Percentiles rank a stretch among this genome's conserved stretches.
Conservation (phyloP, 2,113 vertebrate species). For the Cyprinodon brontotheroides region DNA sequence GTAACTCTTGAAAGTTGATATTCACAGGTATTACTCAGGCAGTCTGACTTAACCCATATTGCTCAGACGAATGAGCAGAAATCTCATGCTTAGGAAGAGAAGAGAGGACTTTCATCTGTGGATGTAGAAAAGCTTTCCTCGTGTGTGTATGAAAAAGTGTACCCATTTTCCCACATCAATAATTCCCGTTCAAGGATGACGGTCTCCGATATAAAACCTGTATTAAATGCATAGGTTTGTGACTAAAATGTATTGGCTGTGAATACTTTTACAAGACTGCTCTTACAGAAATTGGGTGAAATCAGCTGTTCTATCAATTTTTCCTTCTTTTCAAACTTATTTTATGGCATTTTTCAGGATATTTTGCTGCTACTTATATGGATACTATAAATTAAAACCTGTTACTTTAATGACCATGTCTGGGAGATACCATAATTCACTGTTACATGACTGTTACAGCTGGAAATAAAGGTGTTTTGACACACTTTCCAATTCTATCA, state of each 20-base stretch:
- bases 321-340: neutral
- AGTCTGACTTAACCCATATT: neutral
- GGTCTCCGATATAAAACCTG: no score
- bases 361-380: no score
- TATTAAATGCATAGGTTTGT: no score
- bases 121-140: no score
- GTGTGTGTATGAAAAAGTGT: neutral
- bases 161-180: neutral
- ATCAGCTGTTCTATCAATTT: neutral
- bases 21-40: neutral
- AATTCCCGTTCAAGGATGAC: neutral
- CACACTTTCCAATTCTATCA: neutral
- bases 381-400: neutral
- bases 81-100: no score
- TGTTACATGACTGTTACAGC: neutral
- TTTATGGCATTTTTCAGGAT: neutral
- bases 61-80: no score
- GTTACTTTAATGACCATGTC: neutral
- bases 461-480: constrained; percentile 8
- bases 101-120: neutral
- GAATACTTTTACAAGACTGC: no score
- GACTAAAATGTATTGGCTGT: no score
- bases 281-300: no score
- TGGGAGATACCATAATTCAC: neutral
- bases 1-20: neutral